Evolutionary conservation across 2,888 invertebrate genomes (phyloP).

Genomic region (Balanococcus diminutus): DNA sequence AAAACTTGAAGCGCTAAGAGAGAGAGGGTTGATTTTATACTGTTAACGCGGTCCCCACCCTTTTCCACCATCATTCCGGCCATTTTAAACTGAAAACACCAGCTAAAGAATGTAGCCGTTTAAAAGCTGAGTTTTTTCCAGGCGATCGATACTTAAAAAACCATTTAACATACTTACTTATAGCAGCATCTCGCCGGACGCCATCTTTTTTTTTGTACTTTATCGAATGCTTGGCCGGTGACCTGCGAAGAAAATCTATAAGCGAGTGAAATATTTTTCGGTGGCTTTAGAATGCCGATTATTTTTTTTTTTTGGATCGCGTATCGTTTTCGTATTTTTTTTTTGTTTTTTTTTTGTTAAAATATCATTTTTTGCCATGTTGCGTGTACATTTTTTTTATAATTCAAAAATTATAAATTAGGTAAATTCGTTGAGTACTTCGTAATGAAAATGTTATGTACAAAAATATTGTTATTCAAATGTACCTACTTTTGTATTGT

Average conservation of each 20-base stretch:
- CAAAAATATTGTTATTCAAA: too few relatives aligned
- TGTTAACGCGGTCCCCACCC: constrained; percentile 40
- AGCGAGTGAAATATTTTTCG: too few relatives aligned
- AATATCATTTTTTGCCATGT: too few relatives aligned
- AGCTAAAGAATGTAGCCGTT: constrained; percentile 50
- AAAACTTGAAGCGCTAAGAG: constrained; percentile 5
- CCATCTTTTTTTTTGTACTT: constrained; percentile 40
- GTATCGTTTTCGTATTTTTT: too few relatives aligned
- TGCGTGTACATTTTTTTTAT: too few relatives aligned
- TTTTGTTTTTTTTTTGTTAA: too few relatives aligned
- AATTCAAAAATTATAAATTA: too few relatives aligned
- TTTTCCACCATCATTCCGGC: not conserved
- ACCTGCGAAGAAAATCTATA: not conserved
- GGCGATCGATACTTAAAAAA: constrained; percentile 44
- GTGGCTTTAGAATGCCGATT: too few relatives aligned
- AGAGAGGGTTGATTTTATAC: constrained; percentile 46
- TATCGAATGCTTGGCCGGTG: not conserved
- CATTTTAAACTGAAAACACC: constrained; percentile 50
- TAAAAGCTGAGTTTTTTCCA: constrained; percentile 46
- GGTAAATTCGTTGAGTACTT: too few relatives aligned
- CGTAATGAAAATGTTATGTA: too few relatives aligned
- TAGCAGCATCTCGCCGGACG: not conserved
- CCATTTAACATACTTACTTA: constrained; percentile 10
- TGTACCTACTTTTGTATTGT: too few relatives aligned
- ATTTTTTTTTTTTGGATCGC: too few relatives aligned